A percentile compares a stretch with the other conserved stretches of the same genome.
Evolutionary conservation across 2,888 invertebrate species (phyloP).

Genomic region (Calliopum simillimum): DNA sequence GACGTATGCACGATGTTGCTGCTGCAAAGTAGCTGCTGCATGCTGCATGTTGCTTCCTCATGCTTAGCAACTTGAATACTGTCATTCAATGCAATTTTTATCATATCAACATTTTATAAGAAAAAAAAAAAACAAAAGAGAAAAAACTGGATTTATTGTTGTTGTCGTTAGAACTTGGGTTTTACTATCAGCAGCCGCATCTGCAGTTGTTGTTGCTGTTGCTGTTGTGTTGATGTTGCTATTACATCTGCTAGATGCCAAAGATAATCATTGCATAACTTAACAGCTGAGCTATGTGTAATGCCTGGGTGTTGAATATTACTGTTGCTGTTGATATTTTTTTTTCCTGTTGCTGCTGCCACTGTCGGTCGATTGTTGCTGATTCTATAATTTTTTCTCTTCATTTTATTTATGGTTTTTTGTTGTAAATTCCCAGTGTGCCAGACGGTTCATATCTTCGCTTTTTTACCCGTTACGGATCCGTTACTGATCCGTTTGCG

Average conservation of each 20-base stretch:
- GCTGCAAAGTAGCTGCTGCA: no score
- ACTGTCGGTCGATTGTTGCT: not conserved
- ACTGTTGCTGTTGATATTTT: not conserved
- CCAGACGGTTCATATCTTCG: no score
- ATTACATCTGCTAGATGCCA: constrained; percentile 5
- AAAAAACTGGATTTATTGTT: not conserved
- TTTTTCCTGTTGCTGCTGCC: constrained; percentile 14
- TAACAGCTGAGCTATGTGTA: not conserved
- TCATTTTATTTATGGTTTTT: not conserved
- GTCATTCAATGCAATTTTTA: constrained; percentile 18
- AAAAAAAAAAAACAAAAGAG: no score
- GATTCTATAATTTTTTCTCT: not conserved
- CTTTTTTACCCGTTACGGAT: no score
- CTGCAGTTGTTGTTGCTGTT: constrained; percentile 5
- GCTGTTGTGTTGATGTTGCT: not conserved
- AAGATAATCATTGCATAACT: constrained; percentile 24
- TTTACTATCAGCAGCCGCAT: constrained; percentile 3
- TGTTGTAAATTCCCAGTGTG: no score
- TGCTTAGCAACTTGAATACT: constrained; percentile 7
- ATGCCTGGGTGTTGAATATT: constrained; percentile 4
- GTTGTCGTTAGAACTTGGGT: not conserved
- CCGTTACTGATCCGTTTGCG: no score
- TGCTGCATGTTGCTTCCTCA: no score
- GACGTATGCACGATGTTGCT: no score
- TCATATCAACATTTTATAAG: not conserved